A percentile compares a stretch with the other conserved stretches of the same genome.
Conservation (phyloP, 2,797 vertebrate species). For the Chrosomus eos region DNA sequence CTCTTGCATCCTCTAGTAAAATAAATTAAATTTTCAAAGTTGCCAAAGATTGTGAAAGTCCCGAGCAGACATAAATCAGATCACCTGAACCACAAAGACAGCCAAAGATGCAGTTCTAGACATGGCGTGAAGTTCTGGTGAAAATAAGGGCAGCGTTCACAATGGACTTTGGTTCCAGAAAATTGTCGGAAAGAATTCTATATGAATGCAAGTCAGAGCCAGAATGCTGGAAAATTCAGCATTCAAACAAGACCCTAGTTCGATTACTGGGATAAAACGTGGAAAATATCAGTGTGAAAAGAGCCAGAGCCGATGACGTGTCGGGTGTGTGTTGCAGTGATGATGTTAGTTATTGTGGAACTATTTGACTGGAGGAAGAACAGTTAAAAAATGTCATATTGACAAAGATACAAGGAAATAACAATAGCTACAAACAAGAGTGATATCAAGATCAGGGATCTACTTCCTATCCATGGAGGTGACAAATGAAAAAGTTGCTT, state of each 20-base stretch:
- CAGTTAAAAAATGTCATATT: not conserved
- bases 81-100: constrained; percentile 65
- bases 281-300: not conserved
- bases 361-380: not conserved
- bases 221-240: not conserved
- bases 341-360: not conserved
- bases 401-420: not conserved
- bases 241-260: not conserved
- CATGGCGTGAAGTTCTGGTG: constrained; percentile 58
- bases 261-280: not conserved
- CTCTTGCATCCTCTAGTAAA: not conserved
- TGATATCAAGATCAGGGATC: not conserved
- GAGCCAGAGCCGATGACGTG: not conserved
- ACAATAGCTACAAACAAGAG: not conserved
- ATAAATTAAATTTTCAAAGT: not conserved
- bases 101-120: constrained; percentile 68
- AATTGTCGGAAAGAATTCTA: not conserved
- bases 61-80: constrained; percentile 71
- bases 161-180: not conserved
- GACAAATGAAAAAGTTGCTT: too few species aligned
- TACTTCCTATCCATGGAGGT: not conserved
- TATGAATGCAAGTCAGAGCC: not conserved
- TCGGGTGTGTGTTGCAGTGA: not conserved
- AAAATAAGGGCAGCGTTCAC: not conserved
- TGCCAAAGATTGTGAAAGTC: constrained; percentile 73